Percentiles rank a stretch among this genome's conserved stretches.
phyloP scores from a whole-genome alignment of 2,113 vertebrate species.

The Saccopteryx leptura region DNA sequence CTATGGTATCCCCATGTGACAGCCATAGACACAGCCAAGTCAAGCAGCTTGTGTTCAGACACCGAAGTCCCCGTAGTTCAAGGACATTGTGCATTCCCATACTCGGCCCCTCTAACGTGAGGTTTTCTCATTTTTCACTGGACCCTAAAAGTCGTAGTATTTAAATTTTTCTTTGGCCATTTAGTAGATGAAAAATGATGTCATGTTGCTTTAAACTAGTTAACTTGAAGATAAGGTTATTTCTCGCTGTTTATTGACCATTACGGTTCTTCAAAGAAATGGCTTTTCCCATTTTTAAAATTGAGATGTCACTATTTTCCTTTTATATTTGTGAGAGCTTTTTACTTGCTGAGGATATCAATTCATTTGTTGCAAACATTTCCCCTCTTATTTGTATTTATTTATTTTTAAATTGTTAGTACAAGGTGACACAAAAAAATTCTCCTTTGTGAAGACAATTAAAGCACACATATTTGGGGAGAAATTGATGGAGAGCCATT shows the following conservation, averaged over 20 bases:
- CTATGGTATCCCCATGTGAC: neutral
- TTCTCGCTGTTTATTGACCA: neutral
- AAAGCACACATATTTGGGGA: neutral
- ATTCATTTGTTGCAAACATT: neutral
- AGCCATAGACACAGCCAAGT: neutral
- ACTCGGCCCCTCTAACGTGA: too few species aligned
- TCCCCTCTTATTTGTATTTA: conserved; percentile 26
- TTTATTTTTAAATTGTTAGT: neutral
- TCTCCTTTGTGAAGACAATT: conserved; percentile 19
- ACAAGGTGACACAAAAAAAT: neutral
- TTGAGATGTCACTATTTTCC: neutral
- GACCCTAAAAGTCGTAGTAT: neutral
- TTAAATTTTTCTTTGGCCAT: neutral
- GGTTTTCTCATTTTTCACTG: neutral
- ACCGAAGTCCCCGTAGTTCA: neutral
- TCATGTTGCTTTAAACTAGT: neutral
- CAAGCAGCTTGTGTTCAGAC: neutral
- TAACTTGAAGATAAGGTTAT: neutral
- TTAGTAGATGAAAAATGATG: neutral
- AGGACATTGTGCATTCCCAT: neutral
- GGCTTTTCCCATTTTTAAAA: neutral
- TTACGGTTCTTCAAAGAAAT: conserved; percentile 1
- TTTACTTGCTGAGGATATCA: neutral
- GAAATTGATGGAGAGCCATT: neutral
- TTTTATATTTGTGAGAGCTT: neutral